phyloP scores from a whole-genome alignment of 2,113 vertebrate genomes.

The Polypterus bichir region DNA sequence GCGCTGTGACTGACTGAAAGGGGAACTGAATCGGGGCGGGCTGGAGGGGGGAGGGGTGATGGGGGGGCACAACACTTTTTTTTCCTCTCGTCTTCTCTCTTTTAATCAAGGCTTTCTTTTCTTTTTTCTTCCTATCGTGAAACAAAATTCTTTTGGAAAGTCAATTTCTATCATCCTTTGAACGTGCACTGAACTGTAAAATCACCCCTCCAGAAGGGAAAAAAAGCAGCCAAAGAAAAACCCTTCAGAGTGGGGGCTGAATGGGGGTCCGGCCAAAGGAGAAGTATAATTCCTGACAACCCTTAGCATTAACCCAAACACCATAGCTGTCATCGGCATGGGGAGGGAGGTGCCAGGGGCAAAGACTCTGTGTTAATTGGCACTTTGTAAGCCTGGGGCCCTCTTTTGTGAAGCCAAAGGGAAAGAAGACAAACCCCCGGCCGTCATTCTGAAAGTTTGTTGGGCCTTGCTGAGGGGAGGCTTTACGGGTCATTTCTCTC shows the following conservation, averaged over 20 bases:
- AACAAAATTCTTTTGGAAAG: conserved; percentile 61
- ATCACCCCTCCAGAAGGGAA: conserved; percentile 50
- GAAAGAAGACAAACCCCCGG: conserved; percentile 23
- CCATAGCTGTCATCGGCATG: conserved; percentile 60
- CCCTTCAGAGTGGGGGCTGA: conserved; percentile 21
- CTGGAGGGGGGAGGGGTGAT: too few relatives aligned
- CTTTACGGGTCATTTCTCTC: conserved; percentile 67
- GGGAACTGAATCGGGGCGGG: too few relatives aligned
- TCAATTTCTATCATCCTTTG: conserved; percentile 68
- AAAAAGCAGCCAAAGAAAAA: conserved; percentile 15
- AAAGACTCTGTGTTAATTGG: conserved; percentile 69
- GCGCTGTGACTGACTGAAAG: too few relatives aligned
- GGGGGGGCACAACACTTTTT: too few relatives aligned
- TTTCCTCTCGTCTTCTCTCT: too few relatives aligned
- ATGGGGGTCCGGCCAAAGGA: conserved; percentile 35
- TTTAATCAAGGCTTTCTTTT: too few relatives aligned
- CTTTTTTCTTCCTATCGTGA: conserved; percentile 31
- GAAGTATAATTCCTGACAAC: conserved; percentile 65
- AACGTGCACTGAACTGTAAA: conserved; percentile 71
- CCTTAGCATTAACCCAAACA: conserved; percentile 72
- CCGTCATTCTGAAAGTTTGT: conserved; percentile 52
- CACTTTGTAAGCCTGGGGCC: conserved; percentile 57
- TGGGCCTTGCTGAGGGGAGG: conserved; percentile 52
- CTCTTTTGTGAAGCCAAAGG: conserved; percentile 31
- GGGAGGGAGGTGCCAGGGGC: conserved; percentile 57